Evolutionary conservation across 2,113 vertebrate species (phyloP).

Genomic region (Myrmecophaga tridactyla): DNA sequence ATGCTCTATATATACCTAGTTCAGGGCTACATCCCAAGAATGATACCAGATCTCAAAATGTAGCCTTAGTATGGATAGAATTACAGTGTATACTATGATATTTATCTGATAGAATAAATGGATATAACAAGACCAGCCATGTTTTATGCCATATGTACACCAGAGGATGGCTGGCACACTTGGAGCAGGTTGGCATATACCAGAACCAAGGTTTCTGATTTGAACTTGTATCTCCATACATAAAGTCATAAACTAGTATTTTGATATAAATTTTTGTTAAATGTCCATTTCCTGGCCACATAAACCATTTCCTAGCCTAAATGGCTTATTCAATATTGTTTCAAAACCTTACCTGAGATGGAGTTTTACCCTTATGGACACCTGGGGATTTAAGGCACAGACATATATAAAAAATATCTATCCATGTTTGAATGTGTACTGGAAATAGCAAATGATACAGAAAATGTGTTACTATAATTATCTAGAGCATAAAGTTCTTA

Average conservation of each 20-base stretch:
- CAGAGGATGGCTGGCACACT: not conserved
- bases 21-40: not conserved
- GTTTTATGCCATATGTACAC: not conserved
- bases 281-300: not conserved
- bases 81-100: not conserved
- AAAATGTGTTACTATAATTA: slow-evolving; percentile 40
- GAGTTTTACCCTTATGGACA: not conserved
- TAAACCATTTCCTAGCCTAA: not conserved
- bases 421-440: not conserved
- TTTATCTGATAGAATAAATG: not conserved
- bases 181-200: not conserved
- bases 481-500: slow-evolving; percentile 17
- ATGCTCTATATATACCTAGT: no score
- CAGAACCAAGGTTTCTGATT: not conserved
- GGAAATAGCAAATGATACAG: not conserved
- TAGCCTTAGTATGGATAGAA: not conserved
- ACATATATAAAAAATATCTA: not conserved
- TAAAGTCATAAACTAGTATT: not conserved
- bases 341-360: not conserved
- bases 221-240: not conserved
- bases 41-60: not conserved
- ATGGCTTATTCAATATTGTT: not conserved
- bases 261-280: not conserved
- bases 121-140: not conserved
- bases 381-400: not conserved